phyloP scores from a whole-genome alignment of 2,797 vertebrate species.

The Cryptoprocta ferox region DNA sequence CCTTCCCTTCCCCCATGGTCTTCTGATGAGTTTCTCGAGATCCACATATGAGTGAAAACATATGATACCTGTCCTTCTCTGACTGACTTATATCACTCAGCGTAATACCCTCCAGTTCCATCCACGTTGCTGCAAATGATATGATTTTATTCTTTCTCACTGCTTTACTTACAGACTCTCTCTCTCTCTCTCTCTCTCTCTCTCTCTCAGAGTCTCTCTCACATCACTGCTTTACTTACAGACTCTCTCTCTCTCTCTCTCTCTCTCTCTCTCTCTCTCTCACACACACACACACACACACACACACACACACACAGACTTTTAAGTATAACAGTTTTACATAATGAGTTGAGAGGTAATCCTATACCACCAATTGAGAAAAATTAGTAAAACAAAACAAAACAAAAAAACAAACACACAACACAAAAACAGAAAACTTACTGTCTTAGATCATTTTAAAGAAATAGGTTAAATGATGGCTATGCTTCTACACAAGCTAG shows the following conservation, averaged over 20 bases:
- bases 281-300: background rate
- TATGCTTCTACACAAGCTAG: slow-evolving; percentile 53
- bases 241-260: too few species aligned
- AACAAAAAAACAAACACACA: background rate
- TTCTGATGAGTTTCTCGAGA: too few species aligned
- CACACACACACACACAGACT: background rate
- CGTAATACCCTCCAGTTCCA: too few species aligned
- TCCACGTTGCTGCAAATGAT: too few species aligned
- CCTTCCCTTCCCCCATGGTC: too few species aligned
- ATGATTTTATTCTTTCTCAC: too few species aligned
- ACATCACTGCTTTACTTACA: background rate
- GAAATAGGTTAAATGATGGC: background rate
- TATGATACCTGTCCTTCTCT: too few species aligned
- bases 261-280: too few species aligned
- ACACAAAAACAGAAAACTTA: background rate
- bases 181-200: too few species aligned
- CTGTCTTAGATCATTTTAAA: slow-evolving; percentile 29
- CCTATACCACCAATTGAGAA: background rate
- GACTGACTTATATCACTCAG: too few species aligned
- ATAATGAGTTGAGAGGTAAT: background rate
- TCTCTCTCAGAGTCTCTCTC: too few species aligned
- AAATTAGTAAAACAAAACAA: background rate
- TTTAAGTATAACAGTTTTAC: background rate
- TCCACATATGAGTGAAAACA: too few species aligned
- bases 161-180: background rate